Conservation (phyloP, 2,113 vertebrate genomes). For the Pipa parva region DNA sequence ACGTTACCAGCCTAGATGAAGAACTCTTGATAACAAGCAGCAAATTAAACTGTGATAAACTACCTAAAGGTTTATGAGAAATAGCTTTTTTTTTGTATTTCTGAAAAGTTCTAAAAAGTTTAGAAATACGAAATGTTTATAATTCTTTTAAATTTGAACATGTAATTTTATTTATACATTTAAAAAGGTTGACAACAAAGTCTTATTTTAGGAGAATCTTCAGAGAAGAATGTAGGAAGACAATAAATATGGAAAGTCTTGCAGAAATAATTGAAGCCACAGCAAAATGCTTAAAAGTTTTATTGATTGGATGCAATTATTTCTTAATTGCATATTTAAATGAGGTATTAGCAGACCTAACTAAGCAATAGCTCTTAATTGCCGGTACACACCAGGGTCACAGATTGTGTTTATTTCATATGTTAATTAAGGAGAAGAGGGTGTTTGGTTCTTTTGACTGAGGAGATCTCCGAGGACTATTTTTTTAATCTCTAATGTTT, state of each 20-base stretch:
- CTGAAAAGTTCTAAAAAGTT: too few species aligned
- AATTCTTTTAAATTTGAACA: too few species aligned
- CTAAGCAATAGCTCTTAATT: constrained; percentile 86
- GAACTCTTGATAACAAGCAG: too few species aligned
- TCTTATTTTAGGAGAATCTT: constrained; percentile 30
- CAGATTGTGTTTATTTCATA: constrained; percentile 85
- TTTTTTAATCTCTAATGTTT: constrained; percentile 67
- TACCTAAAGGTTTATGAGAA: too few species aligned
- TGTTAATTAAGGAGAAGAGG: constrained; percentile 83
- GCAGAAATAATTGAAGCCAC: constrained; percentile 66
- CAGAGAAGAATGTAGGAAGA: constrained; percentile 2
- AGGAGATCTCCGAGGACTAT: constrained; percentile 59
- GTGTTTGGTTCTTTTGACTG: constrained; percentile 77
- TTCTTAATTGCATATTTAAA: constrained; percentile 88
- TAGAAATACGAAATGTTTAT: too few species aligned
- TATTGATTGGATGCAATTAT: constrained; percentile 88
- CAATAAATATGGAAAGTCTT: constrained; percentile 55
- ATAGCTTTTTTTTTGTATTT: too few species aligned
- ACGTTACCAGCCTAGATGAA: too few species aligned
- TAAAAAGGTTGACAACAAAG: constrained; percentile 21
- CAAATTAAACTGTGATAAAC: too few species aligned
- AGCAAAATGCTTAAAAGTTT: constrained; percentile 81
- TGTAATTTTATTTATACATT: neutral
- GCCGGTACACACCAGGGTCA: constrained; percentile 79
- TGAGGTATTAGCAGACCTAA: constrained; percentile 84